Conservation (phyloP, 2,888 invertebrate genomes). For the Sarcophaga variegata region DNA sequence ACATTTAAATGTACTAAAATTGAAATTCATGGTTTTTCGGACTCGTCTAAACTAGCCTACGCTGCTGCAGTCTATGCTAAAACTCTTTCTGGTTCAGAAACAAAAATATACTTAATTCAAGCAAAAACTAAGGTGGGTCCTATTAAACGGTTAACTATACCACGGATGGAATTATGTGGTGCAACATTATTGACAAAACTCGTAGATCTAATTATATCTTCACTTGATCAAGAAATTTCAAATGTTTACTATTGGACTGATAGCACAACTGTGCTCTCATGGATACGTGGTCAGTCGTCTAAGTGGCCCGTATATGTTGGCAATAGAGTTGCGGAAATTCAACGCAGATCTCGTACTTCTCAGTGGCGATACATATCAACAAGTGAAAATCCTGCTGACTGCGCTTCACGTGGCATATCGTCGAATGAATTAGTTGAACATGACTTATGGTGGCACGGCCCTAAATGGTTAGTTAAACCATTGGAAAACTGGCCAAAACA, state of each 20-base stretch:
- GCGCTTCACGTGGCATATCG: no score
- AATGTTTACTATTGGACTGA: conserved; percentile 51
- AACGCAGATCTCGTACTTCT: no score
- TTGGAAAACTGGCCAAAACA: no score
- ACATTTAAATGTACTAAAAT: not conserved
- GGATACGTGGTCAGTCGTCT: conserved; percentile 42
- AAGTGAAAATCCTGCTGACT: no score
- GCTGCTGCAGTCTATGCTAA: conserved; percentile 51
- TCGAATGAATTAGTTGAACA: no score
- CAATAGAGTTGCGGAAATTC: not conserved
- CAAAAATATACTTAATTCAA: no score
- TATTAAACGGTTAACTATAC: conserved; percentile 17
- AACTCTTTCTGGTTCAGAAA: not conserved
- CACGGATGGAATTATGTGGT: conserved; percentile 29
- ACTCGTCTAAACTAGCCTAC: conserved; percentile 42
- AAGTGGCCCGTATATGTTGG: conserved; percentile 7
- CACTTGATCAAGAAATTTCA: not conserved
- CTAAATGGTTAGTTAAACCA: no score
- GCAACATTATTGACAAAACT: conserved; percentile 24
- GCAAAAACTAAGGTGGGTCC: conserved; percentile 40
- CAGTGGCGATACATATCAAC: conserved; percentile 16
- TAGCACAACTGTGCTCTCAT: conserved; percentile 51
- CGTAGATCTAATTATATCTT: conserved; percentile 4
- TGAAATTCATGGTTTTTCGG: conserved; percentile 54
- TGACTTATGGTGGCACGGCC: no score